Base-by-base conservation (phyloP, 2,797 vertebrate species). In the Xenentodon cancila region DNA sequence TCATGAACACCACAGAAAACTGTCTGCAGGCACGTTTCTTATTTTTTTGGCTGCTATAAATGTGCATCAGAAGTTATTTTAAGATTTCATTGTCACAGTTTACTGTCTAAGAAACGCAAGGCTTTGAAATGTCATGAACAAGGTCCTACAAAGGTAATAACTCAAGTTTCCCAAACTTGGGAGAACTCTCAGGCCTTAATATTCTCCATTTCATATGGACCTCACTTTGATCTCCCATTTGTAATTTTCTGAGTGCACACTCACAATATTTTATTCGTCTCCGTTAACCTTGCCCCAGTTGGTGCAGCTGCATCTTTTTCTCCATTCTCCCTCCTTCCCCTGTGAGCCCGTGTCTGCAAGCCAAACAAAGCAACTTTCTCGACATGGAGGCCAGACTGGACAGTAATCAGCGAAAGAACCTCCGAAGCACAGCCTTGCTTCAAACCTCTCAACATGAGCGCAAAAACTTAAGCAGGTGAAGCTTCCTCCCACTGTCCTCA, bases 301-400 rank as follows among this genome's bases (percentile, higher is more conserved):
- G 57, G 55, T 51, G 47, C 62, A 34, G 49, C 65, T 59, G 55
- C 71, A 25, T 63, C 45, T 76, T 45, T 60, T 61, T 73, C n/a
- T 78, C 53, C 53, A 59, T 46, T 49, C 51, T 45, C n/a, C 27
- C 7, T 46, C 22, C 52, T 48, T 62, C 18, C 40, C 12, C 2
- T 21, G 56, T 37, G 59, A 70, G 43, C 74, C 62, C 55, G 68
- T 81, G 84, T 80, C 78, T 64, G 16, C 63, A 8, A 71, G 60
- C 63, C 71, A 57, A 48, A 53, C 66, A 62, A 84, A 84, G 81
- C 87, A 87, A 86, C 73, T 81, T 77, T 57, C 52, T 64, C 27
- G 0, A 64, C 60, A 52, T 15, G 11, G 43, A 58, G 42, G 59
- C 54, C 57, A 20, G 47, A 53, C 53, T 51, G 0, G 52, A 43